Evolutionary conservation across 2,113 vertebrate species (phyloP).

Genomic region (Phoenicopterus ruber): DNA sequence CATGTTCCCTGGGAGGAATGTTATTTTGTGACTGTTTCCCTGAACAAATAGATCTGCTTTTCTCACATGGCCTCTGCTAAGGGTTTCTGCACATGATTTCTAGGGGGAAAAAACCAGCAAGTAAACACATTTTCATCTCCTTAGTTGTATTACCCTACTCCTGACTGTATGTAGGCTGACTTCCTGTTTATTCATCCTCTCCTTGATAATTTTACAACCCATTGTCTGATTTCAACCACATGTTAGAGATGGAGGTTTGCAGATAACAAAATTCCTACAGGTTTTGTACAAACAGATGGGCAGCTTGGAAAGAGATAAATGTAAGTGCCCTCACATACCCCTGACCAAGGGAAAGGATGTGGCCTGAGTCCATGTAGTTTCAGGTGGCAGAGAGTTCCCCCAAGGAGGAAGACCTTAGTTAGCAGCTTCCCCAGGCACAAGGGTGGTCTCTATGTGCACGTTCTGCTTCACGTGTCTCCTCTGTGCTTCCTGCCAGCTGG

Average conservation of each 20-base stretch:
- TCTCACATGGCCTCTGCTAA: neutral
- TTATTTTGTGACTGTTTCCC: neutral
- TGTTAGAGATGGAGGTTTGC: neutral
- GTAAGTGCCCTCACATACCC: neutral
- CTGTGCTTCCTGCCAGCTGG: neutral
- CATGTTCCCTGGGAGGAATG: neutral
- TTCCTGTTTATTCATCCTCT: neutral
- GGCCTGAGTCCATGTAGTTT: neutral
- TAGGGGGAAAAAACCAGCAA: neutral
- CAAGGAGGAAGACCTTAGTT: neutral
- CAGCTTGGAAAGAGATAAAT: neutral
- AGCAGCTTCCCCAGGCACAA: neutral
- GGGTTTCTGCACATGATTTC: neutral
- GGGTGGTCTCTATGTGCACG: neutral
- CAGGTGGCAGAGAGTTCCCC: neutral
- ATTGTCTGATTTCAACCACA: neutral
- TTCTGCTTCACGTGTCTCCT: neutral
- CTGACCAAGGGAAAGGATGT: neutral
- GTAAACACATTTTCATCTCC: neutral
- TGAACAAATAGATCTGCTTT: neutral
- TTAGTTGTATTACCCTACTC: neutral
- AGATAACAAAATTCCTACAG: neutral
- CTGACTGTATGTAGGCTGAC: neutral
- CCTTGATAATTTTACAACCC: neutral
- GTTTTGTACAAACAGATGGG: neutral